Percentiles rank a stretch among this genome's conserved stretches.
Evolutionary conservation across 2,888 invertebrate genomes (phyloP).

Genomic region (Athetis lepigone): DNA sequence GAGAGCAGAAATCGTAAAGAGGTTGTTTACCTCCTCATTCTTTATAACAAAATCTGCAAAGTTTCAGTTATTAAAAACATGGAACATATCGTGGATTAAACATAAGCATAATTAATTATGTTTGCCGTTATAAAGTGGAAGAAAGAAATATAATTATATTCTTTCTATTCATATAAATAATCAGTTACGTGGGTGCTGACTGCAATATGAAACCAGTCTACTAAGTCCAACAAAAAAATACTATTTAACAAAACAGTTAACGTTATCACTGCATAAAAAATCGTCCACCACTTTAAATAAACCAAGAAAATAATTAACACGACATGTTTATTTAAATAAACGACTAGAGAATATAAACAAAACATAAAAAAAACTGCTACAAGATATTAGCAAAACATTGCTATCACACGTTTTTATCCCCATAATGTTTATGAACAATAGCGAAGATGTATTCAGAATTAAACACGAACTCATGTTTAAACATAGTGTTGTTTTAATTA

Average conservation of each 20-base stretch:
- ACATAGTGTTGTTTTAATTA: constrained; percentile 71
- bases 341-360: constrained; percentile 13
- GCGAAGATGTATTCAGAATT: constrained; percentile 68
- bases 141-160: too few species aligned
- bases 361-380: constrained; percentile 21
- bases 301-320: constrained; percentile 16
- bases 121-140: too few species aligned
- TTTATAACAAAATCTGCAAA: too few species aligned
- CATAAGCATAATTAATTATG: too few species aligned
- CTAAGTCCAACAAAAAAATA: not conserved
- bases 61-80: too few species aligned
- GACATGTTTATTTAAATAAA: constrained; percentile 29
- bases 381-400: constrained; percentile 32
- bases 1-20: too few species aligned
- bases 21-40: too few species aligned
- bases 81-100: too few species aligned
- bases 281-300: not conserved
- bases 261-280: constrained; percentile 18
- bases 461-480: constrained; percentile 66
- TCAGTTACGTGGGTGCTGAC: not conserved
- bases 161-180: too few species aligned
- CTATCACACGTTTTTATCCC: constrained; percentile 57
- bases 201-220: not conserved
- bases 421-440: constrained; percentile 59
- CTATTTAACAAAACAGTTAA: not conserved